Evolutionary conservation across 2,888 invertebrate species (phyloP).

Genomic region (Tuberolachnus salignus): DNA sequence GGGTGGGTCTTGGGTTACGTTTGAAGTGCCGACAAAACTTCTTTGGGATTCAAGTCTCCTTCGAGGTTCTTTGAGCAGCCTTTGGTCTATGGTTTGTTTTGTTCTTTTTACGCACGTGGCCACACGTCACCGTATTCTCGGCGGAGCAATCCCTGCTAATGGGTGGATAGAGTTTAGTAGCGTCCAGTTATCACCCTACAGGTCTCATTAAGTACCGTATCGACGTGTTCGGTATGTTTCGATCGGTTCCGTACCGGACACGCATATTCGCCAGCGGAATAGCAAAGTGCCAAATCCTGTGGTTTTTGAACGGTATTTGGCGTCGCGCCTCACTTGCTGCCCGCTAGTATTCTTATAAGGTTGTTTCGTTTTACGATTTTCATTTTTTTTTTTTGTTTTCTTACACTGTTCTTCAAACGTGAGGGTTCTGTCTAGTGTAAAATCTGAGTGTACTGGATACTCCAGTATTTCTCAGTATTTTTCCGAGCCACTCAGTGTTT

Average conservation of each 20-base stretch:
- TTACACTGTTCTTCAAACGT: not conserved
- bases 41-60: no score
- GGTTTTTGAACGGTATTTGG: not conserved
- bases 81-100: constrained; percentile 12
- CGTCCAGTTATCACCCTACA: not conserved
- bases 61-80: not conserved
- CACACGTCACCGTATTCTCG: not conserved
- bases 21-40: no score
- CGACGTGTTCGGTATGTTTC: no score
- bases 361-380: not conserved
- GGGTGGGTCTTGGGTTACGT: not conserved
- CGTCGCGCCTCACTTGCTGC: not conserved
- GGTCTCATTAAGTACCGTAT: not conserved
- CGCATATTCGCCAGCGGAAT: not conserved
- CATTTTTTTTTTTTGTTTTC: constrained; percentile 2
- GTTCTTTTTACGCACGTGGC: constrained; percentile 12
- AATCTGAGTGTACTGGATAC: not conserved
- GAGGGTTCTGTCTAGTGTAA: not conserved
- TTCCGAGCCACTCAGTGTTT: not conserved
- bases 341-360: no score
- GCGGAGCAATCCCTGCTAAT: not conserved
- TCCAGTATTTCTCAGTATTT: not conserved
- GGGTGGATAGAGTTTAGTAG: not conserved
- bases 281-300: no score
- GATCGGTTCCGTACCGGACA: not conserved